Percentiles rank a stretch among this genome's conserved stretches.
Conservation (phyloP, 2,888 invertebrate genomes). For the Glomeris marginata region DNA sequence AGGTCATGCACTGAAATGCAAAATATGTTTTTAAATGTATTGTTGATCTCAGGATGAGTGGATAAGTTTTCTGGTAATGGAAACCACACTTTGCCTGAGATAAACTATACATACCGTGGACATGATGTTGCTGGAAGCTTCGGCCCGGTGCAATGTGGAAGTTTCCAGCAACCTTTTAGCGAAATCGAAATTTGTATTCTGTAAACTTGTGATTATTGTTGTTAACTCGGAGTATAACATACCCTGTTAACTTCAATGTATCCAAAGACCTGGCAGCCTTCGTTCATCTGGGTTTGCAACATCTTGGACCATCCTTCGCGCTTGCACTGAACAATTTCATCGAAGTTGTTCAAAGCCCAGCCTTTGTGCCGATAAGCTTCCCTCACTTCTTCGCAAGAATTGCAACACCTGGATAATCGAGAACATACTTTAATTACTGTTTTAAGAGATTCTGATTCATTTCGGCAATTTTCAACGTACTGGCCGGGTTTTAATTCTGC, state of each 20-base stretch:
- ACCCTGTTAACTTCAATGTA: slow-evolving; percentile 88
- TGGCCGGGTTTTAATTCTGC: slow-evolving; percentile 43
- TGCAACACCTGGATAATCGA: slow-evolving; percentile 98
- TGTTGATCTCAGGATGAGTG: no score
- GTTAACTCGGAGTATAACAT: slow-evolving; percentile 19
- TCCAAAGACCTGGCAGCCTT: slow-evolving; percentile 93
- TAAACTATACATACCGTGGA: slow-evolving; percentile 47
- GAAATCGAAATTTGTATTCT: slow-evolving; percentile 4
- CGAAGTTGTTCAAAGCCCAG: slow-evolving; percentile 69
- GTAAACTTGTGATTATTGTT: not conserved
- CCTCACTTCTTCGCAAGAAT: slow-evolving; percentile 88
- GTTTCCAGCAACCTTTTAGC: slow-evolving; percentile 61
- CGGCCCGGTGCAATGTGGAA: slow-evolving; percentile 95
- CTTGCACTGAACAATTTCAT: slow-evolving; percentile 79
- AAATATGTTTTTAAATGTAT: no score
- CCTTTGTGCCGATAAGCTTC: slow-evolving; percentile 76
- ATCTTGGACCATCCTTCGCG: slow-evolving; percentile 59
- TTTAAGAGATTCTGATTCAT: no score
- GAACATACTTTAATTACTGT: no score
- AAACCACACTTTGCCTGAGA: no score
- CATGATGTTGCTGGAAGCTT: slow-evolving; percentile 85
- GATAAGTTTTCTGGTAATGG: no score
- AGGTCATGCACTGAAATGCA: slow-evolving; percentile 14
- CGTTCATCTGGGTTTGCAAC: slow-evolving; percentile 63
- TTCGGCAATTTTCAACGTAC: no score